These are phyloP conservation scores for Melieria crassipennis DNA, from an alignment of 2,888 invertebrate species.

Conservation along the genomic window DNA sequence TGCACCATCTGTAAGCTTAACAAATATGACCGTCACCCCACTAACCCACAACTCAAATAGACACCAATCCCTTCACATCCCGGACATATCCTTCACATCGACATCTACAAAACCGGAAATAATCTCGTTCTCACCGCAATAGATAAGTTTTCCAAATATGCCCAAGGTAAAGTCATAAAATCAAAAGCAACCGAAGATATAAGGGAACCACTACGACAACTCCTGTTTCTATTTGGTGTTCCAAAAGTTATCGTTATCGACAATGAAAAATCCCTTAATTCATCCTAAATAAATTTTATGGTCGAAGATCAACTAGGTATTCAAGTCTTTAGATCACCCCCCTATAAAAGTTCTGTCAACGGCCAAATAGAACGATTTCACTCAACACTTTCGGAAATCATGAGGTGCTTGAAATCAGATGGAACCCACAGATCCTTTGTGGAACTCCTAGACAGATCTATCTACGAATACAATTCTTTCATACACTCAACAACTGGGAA, in stretches of 20 bases:
- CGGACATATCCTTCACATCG: too few relatives aligned
- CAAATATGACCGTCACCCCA: too few relatives aligned
- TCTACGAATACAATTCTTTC: not conserved
- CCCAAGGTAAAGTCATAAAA: too few relatives aligned
- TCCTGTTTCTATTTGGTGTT: too few relatives aligned
- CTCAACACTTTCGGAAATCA: not conserved
- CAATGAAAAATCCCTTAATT: conserved; percentile 4
- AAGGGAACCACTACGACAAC: too few relatives aligned
- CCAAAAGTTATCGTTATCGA: conserved; percentile 1
- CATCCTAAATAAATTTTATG: not conserved
- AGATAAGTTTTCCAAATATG: too few relatives aligned
- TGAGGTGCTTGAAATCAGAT: not conserved
- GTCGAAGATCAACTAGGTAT: not conserved
- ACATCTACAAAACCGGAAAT: too few relatives aligned
- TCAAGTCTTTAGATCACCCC: not conserved
- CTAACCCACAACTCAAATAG: too few relatives aligned
- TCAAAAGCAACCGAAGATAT: too few relatives aligned
- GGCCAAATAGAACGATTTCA: conserved; percentile 39
- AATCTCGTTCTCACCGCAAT: not conserved
- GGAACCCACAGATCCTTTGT: not conserved
- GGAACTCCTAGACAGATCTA: not conserved
- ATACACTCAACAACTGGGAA: conserved; percentile 1
- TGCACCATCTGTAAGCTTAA: too few relatives aligned
- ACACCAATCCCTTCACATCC: too few relatives aligned
- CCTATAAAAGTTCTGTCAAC: conserved; percentile 38